Evolutionary conservation across 2,888 invertebrate species (phyloP).

Genomic region (Cephus runcator): DNA sequence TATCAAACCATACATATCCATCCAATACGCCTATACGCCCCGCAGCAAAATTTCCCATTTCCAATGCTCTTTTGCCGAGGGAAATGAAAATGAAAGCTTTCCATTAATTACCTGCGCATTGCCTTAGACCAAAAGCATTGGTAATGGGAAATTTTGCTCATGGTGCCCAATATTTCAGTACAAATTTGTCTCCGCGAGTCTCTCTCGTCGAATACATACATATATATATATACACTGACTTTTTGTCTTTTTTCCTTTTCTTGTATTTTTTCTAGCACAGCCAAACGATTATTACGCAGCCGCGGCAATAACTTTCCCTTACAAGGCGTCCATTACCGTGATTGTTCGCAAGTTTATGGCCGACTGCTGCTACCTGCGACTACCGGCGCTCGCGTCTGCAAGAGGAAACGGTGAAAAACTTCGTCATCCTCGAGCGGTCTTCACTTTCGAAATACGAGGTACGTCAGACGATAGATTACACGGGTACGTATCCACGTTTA

Average conservation of each 20-base stretch:
- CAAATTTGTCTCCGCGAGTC: slow-evolving; percentile 24
- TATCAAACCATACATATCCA: too few species aligned
- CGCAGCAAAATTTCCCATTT: too few species aligned
- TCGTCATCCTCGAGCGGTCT: not conserved
- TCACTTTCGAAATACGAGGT: not conserved
- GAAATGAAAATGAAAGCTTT: too few species aligned
- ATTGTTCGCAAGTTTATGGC: slow-evolving; percentile 51
- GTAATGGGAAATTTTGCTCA: too few species aligned
- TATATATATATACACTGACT: slow-evolving; percentile 13
- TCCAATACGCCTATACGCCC: too few species aligned
- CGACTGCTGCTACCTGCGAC: slow-evolving; percentile 28
- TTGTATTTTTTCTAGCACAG: slow-evolving; percentile 26
- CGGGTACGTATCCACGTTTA: not conserved
- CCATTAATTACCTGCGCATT: too few species aligned
- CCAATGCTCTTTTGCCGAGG: too few species aligned
- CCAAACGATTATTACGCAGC: slow-evolving; percentile 47
- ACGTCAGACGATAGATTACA: not conserved
- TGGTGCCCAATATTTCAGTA: slow-evolving; percentile 2
- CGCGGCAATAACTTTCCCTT: slow-evolving; percentile 51
- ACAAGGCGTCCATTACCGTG: slow-evolving; percentile 55
- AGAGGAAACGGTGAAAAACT: not conserved
- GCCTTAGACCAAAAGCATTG: too few species aligned
- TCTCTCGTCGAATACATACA: slow-evolving; percentile 17
- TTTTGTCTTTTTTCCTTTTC: slow-evolving; percentile 12
- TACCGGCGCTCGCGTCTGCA: not conserved